A percentile compares a stretch with the other conserved stretches of the same genome.
phyloP scores from a whole-genome alignment of 2,113 vertebrate genomes.

The Sorex araneus region DNA sequence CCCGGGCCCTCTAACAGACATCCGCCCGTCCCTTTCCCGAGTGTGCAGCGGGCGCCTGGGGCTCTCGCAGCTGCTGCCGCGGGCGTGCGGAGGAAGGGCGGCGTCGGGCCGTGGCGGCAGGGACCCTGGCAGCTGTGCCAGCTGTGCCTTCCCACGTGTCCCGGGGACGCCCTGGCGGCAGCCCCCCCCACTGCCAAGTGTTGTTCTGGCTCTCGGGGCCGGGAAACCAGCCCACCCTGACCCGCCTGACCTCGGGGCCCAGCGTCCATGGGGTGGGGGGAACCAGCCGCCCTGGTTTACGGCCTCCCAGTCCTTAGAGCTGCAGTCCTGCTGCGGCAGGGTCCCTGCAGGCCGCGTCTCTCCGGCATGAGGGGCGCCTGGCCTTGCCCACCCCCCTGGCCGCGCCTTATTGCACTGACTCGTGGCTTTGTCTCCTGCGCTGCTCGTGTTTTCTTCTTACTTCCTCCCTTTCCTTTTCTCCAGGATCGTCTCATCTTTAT shows the following conservation, averaged over 20 bases:
- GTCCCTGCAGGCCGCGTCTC: too few relatives aligned
- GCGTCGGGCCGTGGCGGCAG: neutral
- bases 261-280: constrained; percentile 13
- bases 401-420: constrained; percentile 62
- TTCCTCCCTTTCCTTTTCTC: neutral
- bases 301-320: constrained; percentile 67
- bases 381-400: constrained; percentile 47
- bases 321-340: neutral
- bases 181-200: too few relatives aligned
- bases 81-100: neutral
- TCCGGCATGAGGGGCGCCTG: neutral
- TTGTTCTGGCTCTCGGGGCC: too few relatives aligned
- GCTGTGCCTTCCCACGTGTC: neutral
- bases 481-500: constrained; percentile 64
- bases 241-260: neutral
- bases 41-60: neutral
- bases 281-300: constrained; percentile 72
- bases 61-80: neutral
- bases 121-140: too few relatives aligned
- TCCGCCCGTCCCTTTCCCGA: constrained; percentile 14
- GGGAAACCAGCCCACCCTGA: too few relatives aligned
- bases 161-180: too few relatives aligned
- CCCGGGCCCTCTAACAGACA: neutral
- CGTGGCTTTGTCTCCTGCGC: constrained; percentile 63
- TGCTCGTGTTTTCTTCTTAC: neutral